Evolutionary conservation across 1,140 invertebrate genomes (phyloP).

Genomic region (Hylaeus volcanicus): DNA sequence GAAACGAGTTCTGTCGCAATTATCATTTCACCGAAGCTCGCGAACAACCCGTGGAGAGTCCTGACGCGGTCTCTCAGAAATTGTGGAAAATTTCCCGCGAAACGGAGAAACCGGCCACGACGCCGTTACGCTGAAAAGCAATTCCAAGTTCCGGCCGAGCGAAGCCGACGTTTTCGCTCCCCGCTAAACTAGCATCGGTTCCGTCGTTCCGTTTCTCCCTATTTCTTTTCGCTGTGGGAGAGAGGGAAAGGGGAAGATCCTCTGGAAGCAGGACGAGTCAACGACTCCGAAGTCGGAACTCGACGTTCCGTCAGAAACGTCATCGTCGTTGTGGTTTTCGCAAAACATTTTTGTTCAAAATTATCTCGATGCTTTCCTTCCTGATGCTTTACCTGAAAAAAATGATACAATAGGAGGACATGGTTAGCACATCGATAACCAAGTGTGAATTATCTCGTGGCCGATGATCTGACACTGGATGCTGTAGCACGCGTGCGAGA

Average conservation of each 20-base stretch:
- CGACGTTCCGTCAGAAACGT: slow-evolving; percentile 2
- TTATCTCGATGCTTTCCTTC: too few relatives aligned
- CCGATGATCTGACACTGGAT: too few relatives aligned
- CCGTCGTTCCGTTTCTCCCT: not conserved
- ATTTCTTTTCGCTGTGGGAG: not conserved
- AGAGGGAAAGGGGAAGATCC: too few relatives aligned
- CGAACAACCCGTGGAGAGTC: not conserved
- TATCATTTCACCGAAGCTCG: slow-evolving; percentile 20
- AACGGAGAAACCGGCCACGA: slow-evolving; percentile 19
- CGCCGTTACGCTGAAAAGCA: slow-evolving; percentile 1
- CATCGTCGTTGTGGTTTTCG: not conserved
- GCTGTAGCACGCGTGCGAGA: too few relatives aligned
- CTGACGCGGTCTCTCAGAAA: slow-evolving; percentile 27
- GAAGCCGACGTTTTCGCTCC: not conserved
- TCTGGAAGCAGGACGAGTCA: too few relatives aligned
- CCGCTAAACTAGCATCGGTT: not conserved
- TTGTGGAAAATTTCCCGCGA: slow-evolving; percentile 21
- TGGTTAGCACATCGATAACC: too few relatives aligned
- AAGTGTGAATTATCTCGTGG: too few relatives aligned
- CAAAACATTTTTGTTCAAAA: too few relatives aligned
- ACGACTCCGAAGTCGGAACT: not conserved
- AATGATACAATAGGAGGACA: too few relatives aligned
- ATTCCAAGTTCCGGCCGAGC: slow-evolving; percentile 10
- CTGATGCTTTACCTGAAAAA: too few relatives aligned
- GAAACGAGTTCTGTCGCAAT: slow-evolving; percentile 6